Evolutionary conservation across 2,888 invertebrate species (phyloP), one percentile per base, ranked within the genome.

Genomic region (Morpho deidamia): DNA sequence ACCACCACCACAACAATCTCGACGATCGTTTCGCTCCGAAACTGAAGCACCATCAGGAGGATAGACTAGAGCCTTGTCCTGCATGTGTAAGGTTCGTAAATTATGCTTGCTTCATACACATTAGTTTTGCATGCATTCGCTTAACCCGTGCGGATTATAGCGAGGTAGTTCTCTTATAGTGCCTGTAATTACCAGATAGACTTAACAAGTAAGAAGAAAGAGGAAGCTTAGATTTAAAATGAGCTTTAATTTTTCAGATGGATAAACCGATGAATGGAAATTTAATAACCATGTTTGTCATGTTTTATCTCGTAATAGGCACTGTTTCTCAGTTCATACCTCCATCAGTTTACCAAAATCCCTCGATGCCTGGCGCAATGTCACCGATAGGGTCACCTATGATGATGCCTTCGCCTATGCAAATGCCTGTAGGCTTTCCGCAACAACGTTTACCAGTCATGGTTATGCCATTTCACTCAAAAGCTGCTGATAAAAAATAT

Each of bases 391-490:
- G 68, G n/a, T 58, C 71, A 44, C 65, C 70, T 10, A 65, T 66
- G 8, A 63, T 70, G 53, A 54, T 64, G 48, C 53, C 62, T 9
- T 52, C 58, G 5, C 57, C 56, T 1, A 59, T 68, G 60, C 64
- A 60, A 14, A 57, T 65, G 62, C 60, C 60, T 7, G 44, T 63
- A 35, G 61, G 67, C 7, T 59, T 50, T 52, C 52, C 64, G 2
- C 76, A 72, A 2, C 74, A 67, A 7, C 74, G 76, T 40, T 57
- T 84, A 34, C 84, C 85, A 0, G 71, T 81, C 37, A 76, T 86
- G 0, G 77, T 86, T 0, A 83, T 79, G 81, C 87, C 87, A 0
- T 83, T 72, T 59, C 76, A 77, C 49, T 74, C 77, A 0, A 78
- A 74, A 55, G 67, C 66, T 10, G 60, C 63, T 3, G 71, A 73